Base-by-base conservation (phyloP, 2,888 invertebrate species). In the Himalopsyche anomala region DNA sequence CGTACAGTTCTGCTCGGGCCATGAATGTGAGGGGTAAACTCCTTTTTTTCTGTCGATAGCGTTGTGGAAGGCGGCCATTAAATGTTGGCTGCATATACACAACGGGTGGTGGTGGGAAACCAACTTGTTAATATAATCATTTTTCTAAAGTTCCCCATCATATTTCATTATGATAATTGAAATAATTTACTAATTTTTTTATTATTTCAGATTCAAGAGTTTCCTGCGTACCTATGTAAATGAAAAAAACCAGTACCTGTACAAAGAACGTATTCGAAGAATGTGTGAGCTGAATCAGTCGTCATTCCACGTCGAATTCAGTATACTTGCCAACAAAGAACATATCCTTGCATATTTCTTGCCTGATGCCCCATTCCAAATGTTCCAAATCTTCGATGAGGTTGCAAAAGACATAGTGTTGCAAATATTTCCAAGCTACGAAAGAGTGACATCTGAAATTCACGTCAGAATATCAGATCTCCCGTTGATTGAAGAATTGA, bases 321-420 rank as follows among this genome's bases (percentile, higher is more conserved):
- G 97, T 81, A 95, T 97, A 89, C 93, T 99, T 88, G 99, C 98
- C 0, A 94, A 96, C 82, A 95, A 96, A 89, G 98, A 99, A 90
- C 98, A 98, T 91, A 98, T 98, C 0, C 92, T 99, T 81, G 99
- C 99, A 0, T 99, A 98, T 91, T 99, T 99, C 91, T 91, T 99
- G 82, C 99, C 99, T 0, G 99, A 99, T 91, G 99, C 99, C 0
- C 99, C 99, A 0, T 95, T 96, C 89, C 98, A 99, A 92, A 98
- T 99, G 97, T 92, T 99, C n/a, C 96, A 97, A 91, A 98, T 99
- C 89, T 98, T 99, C 91, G 98, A 99, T 91, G 96, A 97, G 92
- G 98, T 98, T 0, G 97, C 97, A n/a, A 97, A 97, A 91, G 96
- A 97, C 83, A 96, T 99, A 89, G 99, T 99, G 0, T 92, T 99